Evolutionary conservation across 2,797 vertebrate genomes (phyloP).

Genomic region (Taeniopygia guttata): DNA sequence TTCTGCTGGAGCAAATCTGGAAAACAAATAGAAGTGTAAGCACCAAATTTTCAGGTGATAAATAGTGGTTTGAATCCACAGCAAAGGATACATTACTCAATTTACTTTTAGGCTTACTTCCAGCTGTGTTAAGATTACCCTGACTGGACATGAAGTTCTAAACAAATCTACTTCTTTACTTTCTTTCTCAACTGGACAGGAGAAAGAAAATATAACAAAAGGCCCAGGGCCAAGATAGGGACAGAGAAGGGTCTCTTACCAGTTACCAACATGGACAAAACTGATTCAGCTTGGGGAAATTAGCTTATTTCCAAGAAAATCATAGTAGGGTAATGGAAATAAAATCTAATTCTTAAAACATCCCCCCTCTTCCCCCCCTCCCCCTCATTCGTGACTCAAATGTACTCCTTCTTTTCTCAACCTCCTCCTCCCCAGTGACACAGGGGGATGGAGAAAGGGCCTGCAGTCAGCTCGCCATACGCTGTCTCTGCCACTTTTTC

Average conservation of each 20-base stretch:
- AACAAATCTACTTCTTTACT: neutral
- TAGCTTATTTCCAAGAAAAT: neutral
- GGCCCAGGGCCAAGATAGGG: too few relatives aligned
- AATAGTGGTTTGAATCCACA: neutral
- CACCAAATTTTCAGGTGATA: neutral
- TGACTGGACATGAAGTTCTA: neutral
- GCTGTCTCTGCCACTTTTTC: neutral
- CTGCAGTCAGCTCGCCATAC: neutral
- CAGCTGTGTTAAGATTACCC: neutral
- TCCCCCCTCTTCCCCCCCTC: accelerated
- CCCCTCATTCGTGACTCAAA: neutral
- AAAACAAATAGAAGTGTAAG: neutral
- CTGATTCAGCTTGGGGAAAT: neutral
- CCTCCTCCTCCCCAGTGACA: neutral
- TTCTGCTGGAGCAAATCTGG: neutral
- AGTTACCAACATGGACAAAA: neutral
- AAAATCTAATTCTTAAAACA: neutral
- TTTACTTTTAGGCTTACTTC: neutral
- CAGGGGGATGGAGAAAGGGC: neutral
- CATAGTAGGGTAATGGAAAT: neutral
- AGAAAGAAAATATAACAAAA: neutral
- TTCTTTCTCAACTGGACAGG: neutral
- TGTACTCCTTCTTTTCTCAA: neutral
- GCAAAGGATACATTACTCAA: neutral
- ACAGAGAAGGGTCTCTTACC: neutral